A percentile compares a stretch with the other conserved stretches of the same genome.
phyloP scores from a whole-genome alignment of 2,888 invertebrate genomes.

The Trachelus tabidus region DNA sequence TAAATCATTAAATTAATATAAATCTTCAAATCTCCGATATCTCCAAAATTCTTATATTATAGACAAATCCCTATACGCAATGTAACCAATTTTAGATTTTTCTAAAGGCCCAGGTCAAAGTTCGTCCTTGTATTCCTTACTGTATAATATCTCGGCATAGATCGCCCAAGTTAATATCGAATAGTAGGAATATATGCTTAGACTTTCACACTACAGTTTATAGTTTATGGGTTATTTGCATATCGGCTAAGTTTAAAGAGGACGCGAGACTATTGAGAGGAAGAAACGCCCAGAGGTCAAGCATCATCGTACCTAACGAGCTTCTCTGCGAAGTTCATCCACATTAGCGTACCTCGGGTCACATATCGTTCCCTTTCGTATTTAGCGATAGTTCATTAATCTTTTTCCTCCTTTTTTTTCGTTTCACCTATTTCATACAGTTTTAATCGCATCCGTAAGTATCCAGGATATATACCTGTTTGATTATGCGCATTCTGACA shows the following conservation, averaged over 20 bases:
- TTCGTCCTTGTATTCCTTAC: neutral
- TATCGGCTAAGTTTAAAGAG: constrained; percentile 7
- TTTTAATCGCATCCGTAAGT: neutral
- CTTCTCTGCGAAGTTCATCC: neutral
- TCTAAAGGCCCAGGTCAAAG: neutral
- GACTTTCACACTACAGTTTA: neutral
- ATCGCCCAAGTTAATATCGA: neutral
- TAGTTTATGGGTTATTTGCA: constrained; percentile 14
- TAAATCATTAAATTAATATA: too few species aligned
- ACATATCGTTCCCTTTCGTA: neutral
- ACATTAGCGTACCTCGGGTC: constrained; percentile 1
- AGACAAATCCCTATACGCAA: neutral
- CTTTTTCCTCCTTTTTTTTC: neutral
- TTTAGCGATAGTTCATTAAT: constrained; percentile 11
- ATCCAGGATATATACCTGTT: neutral
- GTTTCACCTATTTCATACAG: neutral
- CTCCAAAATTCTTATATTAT: neutral
- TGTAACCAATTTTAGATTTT: neutral
- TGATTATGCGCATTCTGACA: neutral
- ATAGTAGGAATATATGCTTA: neutral
- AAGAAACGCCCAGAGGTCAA: constrained; percentile 15
- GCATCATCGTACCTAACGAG: neutral
- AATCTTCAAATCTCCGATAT: neutral
- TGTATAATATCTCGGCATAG: neutral
- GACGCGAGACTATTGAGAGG: constrained; percentile 5